Evolutionary conservation across 2,888 invertebrate species (phyloP).

Genomic region (Tetragnatha montana): DNA sequence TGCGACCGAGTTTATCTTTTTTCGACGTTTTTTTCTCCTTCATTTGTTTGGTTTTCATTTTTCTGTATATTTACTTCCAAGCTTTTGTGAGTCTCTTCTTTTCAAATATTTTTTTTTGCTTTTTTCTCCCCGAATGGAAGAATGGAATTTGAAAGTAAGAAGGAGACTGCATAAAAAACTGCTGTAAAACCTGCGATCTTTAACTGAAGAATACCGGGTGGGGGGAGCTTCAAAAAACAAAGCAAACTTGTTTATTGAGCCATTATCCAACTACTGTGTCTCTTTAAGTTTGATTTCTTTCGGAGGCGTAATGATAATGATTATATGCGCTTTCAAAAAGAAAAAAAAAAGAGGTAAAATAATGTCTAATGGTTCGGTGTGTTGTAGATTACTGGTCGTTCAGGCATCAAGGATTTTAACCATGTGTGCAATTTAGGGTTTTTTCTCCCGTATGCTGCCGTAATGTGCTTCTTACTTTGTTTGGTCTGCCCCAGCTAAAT

Average conservation of each 20-base stretch:
- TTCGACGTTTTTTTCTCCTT: slow-evolving; percentile 13
- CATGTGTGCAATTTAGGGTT: slow-evolving; percentile 15
- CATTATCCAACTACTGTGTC: slow-evolving; percentile 37
- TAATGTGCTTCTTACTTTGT: neutral
- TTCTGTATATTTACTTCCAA: slow-evolving; percentile 35
- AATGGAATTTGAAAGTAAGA: slow-evolving; percentile 10
- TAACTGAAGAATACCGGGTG: neutral
- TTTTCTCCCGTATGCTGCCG: neutral
- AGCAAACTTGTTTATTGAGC: slow-evolving; percentile 38
- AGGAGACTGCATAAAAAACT: slow-evolving; percentile 16
- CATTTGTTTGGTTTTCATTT: slow-evolving; percentile 10
- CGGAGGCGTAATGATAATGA: slow-evolving; percentile 52
- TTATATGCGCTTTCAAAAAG: slow-evolving; percentile 27
- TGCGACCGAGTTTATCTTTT: slow-evolving; percentile 40
- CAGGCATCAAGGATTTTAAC: slow-evolving; percentile 19
- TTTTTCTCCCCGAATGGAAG: neutral
- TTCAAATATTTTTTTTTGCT: neutral
- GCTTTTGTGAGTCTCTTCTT: slow-evolving; percentile 18
- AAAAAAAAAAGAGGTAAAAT: slow-evolving; percentile 25
- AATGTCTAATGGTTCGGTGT: slow-evolving; percentile 22
- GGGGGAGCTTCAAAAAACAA: neutral
- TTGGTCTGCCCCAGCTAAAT: neutral
- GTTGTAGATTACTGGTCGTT: slow-evolving; percentile 42
- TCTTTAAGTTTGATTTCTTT: slow-evolving; percentile 43
- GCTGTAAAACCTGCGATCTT: neutral